These are phyloP conservation scores for Protomyctophum bolini DNA, from an alignment of 2,113 vertebrate species.

Conservation along the genomic window DNA sequence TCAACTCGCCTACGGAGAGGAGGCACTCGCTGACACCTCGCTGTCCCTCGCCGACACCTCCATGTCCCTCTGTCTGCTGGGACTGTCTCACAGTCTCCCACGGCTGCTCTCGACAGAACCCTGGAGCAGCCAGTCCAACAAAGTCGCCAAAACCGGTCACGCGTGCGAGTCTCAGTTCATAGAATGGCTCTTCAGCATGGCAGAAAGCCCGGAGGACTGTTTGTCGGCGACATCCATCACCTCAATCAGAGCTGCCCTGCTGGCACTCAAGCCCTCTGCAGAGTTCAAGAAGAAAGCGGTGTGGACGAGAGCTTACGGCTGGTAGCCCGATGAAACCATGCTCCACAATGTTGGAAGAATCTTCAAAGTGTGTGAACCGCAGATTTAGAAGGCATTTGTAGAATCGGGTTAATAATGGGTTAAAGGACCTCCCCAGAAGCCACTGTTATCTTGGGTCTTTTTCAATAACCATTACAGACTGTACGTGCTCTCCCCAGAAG, in stretches of 20 bases:
- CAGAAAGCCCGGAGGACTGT: constrained; percentile 79
- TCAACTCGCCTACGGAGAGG: constrained; percentile 71
- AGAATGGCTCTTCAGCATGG: constrained; percentile 90
- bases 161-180: constrained; percentile 83
- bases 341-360: too few relatives aligned
- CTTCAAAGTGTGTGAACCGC: too few relatives aligned
- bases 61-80: constrained; percentile 77
- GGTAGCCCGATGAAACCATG: constrained; percentile 65
- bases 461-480: too few relatives aligned
- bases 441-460: too few relatives aligned
- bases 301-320: constrained; percentile 92
- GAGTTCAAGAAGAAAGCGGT: constrained; percentile 93
- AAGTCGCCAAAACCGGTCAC: constrained; percentile 71
- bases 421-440: too few relatives aligned
- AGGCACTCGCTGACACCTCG: constrained; percentile 38
- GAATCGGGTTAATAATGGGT: too few relatives aligned
- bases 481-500: too few relatives aligned
- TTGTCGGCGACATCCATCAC: constrained; percentile 76
- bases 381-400: too few relatives aligned
- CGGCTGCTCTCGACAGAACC: constrained; percentile 89
- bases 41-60: constrained; percentile 14
- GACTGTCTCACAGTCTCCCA: constrained; percentile 82
- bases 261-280: constrained; percentile 81
- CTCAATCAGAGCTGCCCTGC: constrained; percentile 84
- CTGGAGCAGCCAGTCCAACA: constrained; percentile 88